These are phyloP conservation scores for Drosophila parabipectinata DNA, from an alignment of 1,140 invertebrate species.

Conservation along the genomic window DNA sequence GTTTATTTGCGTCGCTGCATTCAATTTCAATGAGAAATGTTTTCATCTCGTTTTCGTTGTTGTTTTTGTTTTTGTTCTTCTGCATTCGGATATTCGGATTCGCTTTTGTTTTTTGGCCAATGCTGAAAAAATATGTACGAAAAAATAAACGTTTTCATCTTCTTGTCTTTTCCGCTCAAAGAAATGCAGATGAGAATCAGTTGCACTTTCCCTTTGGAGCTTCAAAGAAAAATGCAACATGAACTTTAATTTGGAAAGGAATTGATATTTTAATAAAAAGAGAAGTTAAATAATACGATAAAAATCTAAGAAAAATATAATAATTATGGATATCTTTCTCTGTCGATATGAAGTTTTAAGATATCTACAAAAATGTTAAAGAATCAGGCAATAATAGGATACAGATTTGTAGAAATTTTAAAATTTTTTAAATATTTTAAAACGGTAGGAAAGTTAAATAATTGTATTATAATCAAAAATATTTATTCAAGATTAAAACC, in stretches of 20 bases:
- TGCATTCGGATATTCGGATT: conserved; percentile 37
- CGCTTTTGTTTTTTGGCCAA: conserved; percentile 55
- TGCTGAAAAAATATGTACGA: conserved; percentile 36
- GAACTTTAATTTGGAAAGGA: not conserved
- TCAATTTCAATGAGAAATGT: conserved; percentile 68
- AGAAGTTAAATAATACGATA: not conserved
- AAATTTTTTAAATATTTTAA: too few relatives aligned
- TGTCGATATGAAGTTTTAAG: too few relatives aligned
- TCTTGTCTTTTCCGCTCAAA: conserved; percentile 9
- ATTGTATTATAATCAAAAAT: too few relatives aligned
- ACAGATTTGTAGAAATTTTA: too few relatives aligned
- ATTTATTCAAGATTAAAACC: too few relatives aligned
- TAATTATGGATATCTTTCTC: too few relatives aligned
- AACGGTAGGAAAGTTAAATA: too few relatives aligned
- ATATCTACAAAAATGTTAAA: too few relatives aligned
- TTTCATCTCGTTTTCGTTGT: conserved; percentile 57
- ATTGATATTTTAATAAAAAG: not conserved
- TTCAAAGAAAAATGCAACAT: conserved; percentile 1
- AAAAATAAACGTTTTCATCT: conserved; percentile 14
- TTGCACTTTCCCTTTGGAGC: conserved; percentile 42
- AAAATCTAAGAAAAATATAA: not conserved
- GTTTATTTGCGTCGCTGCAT: conserved; percentile 75
- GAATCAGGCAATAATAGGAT: too few relatives aligned
- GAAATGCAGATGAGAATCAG: conserved; percentile 50
- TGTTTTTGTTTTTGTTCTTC: conserved; percentile 41